phyloP scores from a whole-genome alignment of 2,113 vertebrate species.

The Corythaixoides concolor region DNA sequence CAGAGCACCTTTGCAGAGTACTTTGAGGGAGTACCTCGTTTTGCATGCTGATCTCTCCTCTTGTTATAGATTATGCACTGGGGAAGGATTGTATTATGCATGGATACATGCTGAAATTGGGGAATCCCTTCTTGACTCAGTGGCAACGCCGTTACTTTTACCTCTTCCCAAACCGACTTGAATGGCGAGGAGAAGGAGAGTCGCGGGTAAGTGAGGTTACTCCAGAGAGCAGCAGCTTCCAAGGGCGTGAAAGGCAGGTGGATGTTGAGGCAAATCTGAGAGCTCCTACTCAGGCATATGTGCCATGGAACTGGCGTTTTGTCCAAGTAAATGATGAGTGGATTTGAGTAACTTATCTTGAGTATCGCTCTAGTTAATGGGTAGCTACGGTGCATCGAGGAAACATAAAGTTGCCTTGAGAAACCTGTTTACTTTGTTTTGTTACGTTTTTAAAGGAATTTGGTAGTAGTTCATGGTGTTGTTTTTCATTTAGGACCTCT shows the following conservation, averaged over 20 bases:
- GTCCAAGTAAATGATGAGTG: background rate
- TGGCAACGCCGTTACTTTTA: conserved; percentile 99
- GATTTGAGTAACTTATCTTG: background rate
- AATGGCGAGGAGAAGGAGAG: conserved; percentile 96
- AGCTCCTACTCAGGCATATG: accelerated
- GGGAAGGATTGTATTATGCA: conserved; percentile 98
- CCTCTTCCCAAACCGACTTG: conserved; percentile 96
- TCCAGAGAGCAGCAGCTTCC: background rate
- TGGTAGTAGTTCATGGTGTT: conserved; percentile 33
- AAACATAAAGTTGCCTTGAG: background rate
- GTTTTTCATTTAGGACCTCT: conserved; percentile 78
- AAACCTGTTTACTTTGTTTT: background rate
- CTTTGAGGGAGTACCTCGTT: background rate
- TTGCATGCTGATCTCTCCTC: accelerated
- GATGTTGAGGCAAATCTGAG: background rate
- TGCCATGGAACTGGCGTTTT: background rate
- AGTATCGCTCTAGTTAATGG: background rate
- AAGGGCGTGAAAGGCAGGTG: background rate
- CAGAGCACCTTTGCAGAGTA: accelerated
- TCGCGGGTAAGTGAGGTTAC: conserved; percentile 83
- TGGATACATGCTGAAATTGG: conserved; percentile 94
- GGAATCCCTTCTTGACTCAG: conserved; percentile 95
- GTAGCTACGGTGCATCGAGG: background rate
- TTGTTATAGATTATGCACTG: conserved; percentile 86
- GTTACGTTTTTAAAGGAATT: background rate